Percentiles rank a stretch among this genome's conserved stretches.
These are phyloP conservation scores for Zosterops lateralis DNA, from an alignment of 2,113 vertebrate genomes.

Conservation along the genomic window DNA sequence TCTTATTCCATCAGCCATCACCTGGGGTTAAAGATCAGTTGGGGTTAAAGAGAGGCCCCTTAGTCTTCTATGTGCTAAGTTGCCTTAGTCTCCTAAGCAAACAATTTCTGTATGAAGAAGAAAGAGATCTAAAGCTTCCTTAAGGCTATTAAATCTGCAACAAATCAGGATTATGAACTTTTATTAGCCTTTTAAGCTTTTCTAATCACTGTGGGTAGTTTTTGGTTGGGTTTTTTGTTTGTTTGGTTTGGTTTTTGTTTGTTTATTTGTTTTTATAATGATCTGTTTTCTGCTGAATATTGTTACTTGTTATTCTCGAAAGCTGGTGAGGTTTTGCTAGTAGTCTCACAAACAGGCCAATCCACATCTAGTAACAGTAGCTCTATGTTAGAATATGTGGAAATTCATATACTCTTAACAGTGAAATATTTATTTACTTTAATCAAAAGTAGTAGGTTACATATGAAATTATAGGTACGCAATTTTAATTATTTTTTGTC, in stretches of 20 bases:
- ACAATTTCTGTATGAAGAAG: background rate
- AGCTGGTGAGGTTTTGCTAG: background rate
- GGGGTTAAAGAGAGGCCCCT: background rate
- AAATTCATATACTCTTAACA: background rate
- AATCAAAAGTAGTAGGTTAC: background rate
- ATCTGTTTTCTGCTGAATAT: background rate
- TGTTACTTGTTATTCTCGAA: background rate
- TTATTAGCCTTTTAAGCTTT: constrained; percentile 5
- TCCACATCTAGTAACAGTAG: background rate
- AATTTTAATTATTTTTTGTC: background rate
- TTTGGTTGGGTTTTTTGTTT: background rate
- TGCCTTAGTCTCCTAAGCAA: background rate
- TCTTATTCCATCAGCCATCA: background rate
- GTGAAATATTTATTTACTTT: background rate
- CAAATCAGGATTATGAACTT: background rate
- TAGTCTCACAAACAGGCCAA: background rate
- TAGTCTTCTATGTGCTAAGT: background rate
- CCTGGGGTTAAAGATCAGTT: background rate
- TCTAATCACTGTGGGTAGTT: background rate
- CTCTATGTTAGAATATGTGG: background rate
- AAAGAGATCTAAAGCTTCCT: background rate
- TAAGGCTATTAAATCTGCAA: background rate
- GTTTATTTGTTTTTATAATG: background rate
- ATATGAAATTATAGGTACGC: background rate
- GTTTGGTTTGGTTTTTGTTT: background rate